Conservation (phyloP, 1,140 invertebrate genomes). For the Drosophila pruinosa region DNA sequence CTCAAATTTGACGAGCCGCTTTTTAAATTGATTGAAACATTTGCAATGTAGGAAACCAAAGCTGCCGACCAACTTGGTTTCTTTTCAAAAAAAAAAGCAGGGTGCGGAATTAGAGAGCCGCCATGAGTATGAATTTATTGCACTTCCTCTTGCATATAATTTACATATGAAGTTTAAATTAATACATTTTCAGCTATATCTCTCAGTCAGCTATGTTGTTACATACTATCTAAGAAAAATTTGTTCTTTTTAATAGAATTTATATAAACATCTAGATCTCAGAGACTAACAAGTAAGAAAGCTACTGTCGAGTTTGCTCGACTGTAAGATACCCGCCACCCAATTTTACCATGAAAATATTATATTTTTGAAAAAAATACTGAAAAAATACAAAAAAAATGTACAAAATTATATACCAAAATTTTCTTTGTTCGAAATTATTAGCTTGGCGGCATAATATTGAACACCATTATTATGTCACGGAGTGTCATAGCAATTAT, state of each 20-base stretch:
- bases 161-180: constrained; percentile 76
- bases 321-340: too few species aligned
- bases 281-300: too few species aligned
- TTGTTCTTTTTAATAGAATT: neutral
- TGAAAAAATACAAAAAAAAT: too few species aligned
- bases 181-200: constrained; percentile 51
- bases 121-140: constrained; percentile 68
- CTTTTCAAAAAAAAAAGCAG: neutral
- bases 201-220: neutral
- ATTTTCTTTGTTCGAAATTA: too few species aligned
- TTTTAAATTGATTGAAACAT: constrained; percentile 76
- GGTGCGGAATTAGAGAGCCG: constrained; percentile 29
- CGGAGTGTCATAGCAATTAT: too few species aligned
- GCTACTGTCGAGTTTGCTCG: too few species aligned
- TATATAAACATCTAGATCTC: too few species aligned
- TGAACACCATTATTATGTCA: too few species aligned
- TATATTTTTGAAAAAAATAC: too few species aligned
- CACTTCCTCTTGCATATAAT: constrained; percentile 73
- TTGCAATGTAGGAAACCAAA: constrained; percentile 46
- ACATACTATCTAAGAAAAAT: neutral
- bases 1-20: constrained; percentile 75
- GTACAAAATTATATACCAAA: too few species aligned
- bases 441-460: too few species aligned
- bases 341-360: too few species aligned
- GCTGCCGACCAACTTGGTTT: neutral